Conservation (phyloP, 2,888 invertebrate species). For the Catocala nupta region DNA sequence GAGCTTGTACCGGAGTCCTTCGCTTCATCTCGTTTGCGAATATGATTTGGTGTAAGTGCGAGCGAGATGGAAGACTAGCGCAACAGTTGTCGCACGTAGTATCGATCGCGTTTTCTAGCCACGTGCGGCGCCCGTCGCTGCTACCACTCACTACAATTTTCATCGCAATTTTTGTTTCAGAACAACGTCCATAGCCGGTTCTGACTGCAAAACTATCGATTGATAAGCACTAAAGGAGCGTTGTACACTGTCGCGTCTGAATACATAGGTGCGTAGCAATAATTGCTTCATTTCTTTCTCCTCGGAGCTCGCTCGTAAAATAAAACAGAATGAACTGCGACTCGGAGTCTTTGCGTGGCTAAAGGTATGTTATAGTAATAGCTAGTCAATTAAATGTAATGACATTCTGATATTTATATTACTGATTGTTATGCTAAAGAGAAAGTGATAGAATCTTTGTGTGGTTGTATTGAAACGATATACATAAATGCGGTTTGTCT, state of each 20-base stretch:
- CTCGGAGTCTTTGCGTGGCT: conserved; percentile 12
- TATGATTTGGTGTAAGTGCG: conserved; percentile 35
- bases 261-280: conserved; percentile 49
- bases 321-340: conserved; percentile 61
- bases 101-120: conserved; percentile 75
- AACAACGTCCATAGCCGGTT: conserved; percentile 50
- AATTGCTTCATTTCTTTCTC: conserved; percentile 71
- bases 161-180: conserved; percentile 48
- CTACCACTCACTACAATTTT: conserved; percentile 52
- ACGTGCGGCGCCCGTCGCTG: conserved; percentile 73
- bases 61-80: conserved; percentile 66
- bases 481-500: no score
- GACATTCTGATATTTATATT: neutral
- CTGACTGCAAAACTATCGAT: conserved; percentile 19
- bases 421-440: no score
- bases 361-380: conserved; percentile 26
- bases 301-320: conserved; percentile 61
- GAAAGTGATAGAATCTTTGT: no score
- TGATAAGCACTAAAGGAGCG: conserved; percentile 28
- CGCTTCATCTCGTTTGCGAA: conserved; percentile 56
- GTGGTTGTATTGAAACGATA: no score
- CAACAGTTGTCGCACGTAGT: conserved; percentile 84
- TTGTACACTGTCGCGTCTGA: conserved; percentile 37
- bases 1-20: conserved; percentile 72
- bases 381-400: conserved; percentile 23